Evolutionary conservation across 1,140 invertebrate genomes (phyloP).

Genomic region (Drosophila bifasciata): DNA sequence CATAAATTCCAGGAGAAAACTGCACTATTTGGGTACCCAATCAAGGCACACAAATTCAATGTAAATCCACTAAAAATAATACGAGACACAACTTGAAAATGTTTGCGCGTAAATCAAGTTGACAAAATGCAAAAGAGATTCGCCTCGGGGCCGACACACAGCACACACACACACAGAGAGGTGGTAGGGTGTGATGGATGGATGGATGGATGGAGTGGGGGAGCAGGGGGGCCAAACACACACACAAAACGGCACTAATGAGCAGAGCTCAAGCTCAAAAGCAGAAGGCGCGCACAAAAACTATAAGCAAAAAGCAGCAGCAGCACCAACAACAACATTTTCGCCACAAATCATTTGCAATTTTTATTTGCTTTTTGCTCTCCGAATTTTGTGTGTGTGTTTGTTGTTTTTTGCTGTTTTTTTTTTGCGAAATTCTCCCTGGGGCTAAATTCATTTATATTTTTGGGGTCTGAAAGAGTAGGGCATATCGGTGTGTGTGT

Average conservation of each 20-base stretch:
- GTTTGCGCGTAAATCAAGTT: conserved; percentile 77
- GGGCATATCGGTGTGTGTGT: conserved; percentile 15
- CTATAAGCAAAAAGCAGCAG: conserved; percentile 59
- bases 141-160: background rate
- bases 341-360: conserved; percentile 79
- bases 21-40: conserved; percentile 1
- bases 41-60: too few relatives aligned
- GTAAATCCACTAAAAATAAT: conserved; percentile 38
- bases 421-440: conserved; percentile 76
- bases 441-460: conserved; percentile 75
- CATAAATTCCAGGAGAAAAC: background rate
- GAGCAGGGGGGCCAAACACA: conserved; percentile 15
- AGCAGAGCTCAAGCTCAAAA: conserved; percentile 63
- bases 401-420: conserved; percentile 20
- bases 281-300: conserved; percentile 59
- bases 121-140: conserved; percentile 65
- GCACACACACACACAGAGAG: too few relatives aligned
- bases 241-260: conserved; percentile 74
- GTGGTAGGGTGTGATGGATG: background rate
- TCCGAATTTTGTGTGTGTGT: conserved; percentile 13
- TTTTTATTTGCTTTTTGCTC: conserved; percentile 62
- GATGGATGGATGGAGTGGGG: background rate
- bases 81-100: conserved; percentile 45
- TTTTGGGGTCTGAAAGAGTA: conserved; percentile 45
- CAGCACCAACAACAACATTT: conserved; percentile 42